Base-by-base conservation (phyloP, 2,888 invertebrate genomes). In the Caenorhabditis plicata region DNA sequence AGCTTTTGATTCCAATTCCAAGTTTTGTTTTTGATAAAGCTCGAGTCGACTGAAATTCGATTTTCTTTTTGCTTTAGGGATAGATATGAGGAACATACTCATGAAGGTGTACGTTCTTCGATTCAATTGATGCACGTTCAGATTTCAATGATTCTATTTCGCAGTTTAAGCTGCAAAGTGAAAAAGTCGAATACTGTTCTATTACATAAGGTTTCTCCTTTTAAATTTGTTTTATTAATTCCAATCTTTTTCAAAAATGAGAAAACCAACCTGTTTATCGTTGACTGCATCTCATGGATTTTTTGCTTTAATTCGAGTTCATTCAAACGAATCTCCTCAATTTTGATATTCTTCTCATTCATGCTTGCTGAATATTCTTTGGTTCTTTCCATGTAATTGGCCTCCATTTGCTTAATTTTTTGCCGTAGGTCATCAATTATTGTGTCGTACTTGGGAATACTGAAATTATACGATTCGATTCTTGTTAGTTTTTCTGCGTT, bases 361-460 rank as follows among this genome's bases (percentile, higher is more conserved):
- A 58, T 41, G 8, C 45, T 29, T 2, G 9, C 11, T n/a, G 48
- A 19, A 29, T 45, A 58, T 17, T 39, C 15, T 17, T 31, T 26
- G 31, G 33, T 49, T 40, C 53, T 52, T 26, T 44, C 38, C 11
- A 53, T 23, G 35, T 40, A 44, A 13, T 9, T 4, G 15, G 42
- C 39, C 23, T 58, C 58, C 25, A 45, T 44, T 23, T 17, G 26
- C n/a, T 49, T 44, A 41, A 53, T 36, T 25, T 58, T 36, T 11
- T 25, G 31, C 4, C 35, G 48, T 2, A 58, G 20, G 19, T 17
- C n/a, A 15, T 43, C 47, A 8, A 58, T 52, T 11, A 43, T 25
- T 9, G 41, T 22, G 17, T 58, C 43, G 32, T 44, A 52, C 22
- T 58, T 38, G 9, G 44, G 48, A 13, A 58, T 29, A 48, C 57